phyloP scores from a whole-genome alignment of 2,888 invertebrate species.

The Callimorpha dominula region DNA sequence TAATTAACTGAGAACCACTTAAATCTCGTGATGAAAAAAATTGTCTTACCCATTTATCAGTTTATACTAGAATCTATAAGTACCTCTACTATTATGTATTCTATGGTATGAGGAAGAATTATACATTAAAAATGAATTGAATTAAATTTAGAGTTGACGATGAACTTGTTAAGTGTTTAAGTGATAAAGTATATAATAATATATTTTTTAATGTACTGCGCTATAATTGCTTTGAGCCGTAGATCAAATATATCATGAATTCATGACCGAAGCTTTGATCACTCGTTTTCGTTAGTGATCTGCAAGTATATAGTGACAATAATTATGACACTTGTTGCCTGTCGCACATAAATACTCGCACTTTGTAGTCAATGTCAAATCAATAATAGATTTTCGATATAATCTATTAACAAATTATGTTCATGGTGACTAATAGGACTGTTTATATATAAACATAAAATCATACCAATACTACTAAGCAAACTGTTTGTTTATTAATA shows the following conservation, averaged over 20 bases:
- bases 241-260: no score
- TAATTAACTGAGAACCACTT: background rate
- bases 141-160: background rate
- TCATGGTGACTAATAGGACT: background rate
- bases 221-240: no score
- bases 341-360: no score
- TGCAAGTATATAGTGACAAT: background rate
- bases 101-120: no score
- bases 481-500: slow-evolving; percentile 10
- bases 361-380: no score
- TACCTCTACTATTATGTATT: no score
- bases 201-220: no score
- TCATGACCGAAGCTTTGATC: no score
- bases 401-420: background rate
- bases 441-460: slow-evolving; percentile 6
- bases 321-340: no score
- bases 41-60: background rate
- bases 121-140: background rate
- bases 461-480: slow-evolving; percentile 10
- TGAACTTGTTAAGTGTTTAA: background rate
- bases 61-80: no score
- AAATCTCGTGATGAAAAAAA: background rate
- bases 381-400: background rate
- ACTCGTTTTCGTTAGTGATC: background rate
- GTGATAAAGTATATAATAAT: no score